Evolutionary conservation across 2,797 vertebrate species (phyloP), one percentile per base, ranked within the genome.

Genomic region (Triplophysa yarkandensis): DNA sequence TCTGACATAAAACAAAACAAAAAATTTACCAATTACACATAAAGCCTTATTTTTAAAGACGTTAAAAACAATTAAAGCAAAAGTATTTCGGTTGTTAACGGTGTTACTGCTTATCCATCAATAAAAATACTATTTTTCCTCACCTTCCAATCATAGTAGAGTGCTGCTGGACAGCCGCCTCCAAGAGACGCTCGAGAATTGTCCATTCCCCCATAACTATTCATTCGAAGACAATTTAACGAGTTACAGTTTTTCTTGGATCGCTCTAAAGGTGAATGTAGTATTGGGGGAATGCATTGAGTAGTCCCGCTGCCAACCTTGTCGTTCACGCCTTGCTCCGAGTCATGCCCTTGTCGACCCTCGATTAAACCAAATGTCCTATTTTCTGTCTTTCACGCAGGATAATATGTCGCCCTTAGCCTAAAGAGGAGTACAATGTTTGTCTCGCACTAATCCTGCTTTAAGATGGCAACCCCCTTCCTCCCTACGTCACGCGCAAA

Each of bases 401-500:
- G 69, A 74, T 58, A 30, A 41, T 46, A 76, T 63, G 55, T 62
- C 41, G 75, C 70, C 41, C 60, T 25, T 8, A 50, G 78, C 71
- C 71, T 77, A 74, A 77, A 79, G 82, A 82, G 61, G 86, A 83
- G 81, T 86, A 77, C 86, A 88, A 81, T 85, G 87, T 90, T 90
- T 88, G 87, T 88, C 88, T 87, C 85, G 87, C 88, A 84, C 87
- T 92, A 93, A 93, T 92, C 92, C 86, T 36, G 89, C 91, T 89
- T 94, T 94, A 95, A 94, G 93, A 94, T 94, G 89, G 89, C 90
- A 90, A 86, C 76, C 88, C 91, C 92, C 21, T 28, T 41, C 46
- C 48, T 21, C 21, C 76, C 46, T 23, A 90, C 93, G 93, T 95
- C 93, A 95, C 91, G 71, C 52, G 79, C 85, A 85, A 81, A 89